Base-by-base conservation (phyloP, 2,888 invertebrate species). In the Petrolisthes manimaculis region DNA sequence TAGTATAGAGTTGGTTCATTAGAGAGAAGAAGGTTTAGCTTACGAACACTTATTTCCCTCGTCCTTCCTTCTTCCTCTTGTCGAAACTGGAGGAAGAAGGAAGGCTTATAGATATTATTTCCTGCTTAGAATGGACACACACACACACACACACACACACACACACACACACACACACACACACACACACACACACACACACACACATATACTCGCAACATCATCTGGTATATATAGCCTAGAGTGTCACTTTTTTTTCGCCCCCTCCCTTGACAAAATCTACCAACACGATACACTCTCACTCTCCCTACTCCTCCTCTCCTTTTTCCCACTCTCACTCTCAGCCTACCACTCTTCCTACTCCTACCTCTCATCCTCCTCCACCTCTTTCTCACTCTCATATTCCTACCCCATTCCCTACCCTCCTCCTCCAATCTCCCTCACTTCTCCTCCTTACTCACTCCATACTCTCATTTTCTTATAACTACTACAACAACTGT, bases 151-250 rank as follows among this genome's bases (percentile, higher is more conserved):
- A n/a, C n/a, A n/a, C n/a, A n/a, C n/a, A n/a, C n/a, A n/a, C n/a
- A n/a, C n/a, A n/a, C n/a, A n/a, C n/a, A n/a, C n/a, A n/a, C n/a
- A n/a, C n/a, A n/a, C n/a, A n/a, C n/a, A n/a, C n/a, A n/a, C n/a
- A n/a, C n/a, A n/a, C n/a, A 54, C 69, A 80, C 21, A 55, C 12
- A 83, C 55, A 55, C 77, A 18, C 77, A 77, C 67, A 21, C 67
- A 51, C 69, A 53, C 53, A n/a, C 83, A 74, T 6, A 18, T 21
- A 56, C 74, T 83, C 83, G 71, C 79, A 55, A 55, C 79, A 79
- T 55, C 77, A n/a, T 37, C 54, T 14, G 86, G 37, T 86, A 86
- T 77, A 86, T 86, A 67, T 86, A 82, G 86, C 77, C 75, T 18
- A 24, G 37, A 24, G 51, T 82, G 82, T 77, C 86, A 77, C 67